Evolutionary conservation across 2,888 invertebrate genomes (phyloP).

Genomic region (Melieria crassipennis): DNA sequence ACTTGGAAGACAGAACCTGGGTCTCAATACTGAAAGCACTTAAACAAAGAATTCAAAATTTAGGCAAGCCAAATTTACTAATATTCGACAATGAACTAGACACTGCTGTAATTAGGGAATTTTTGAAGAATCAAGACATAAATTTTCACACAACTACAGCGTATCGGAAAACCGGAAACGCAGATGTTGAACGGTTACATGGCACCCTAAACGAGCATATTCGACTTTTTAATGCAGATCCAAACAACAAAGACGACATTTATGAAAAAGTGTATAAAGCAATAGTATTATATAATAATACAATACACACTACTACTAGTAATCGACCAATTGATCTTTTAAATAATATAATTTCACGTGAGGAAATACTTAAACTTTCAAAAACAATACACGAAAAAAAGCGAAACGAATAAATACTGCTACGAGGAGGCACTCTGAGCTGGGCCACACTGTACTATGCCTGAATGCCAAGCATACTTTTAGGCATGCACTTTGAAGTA

Average conservation of each 20-base stretch:
- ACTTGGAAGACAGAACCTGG: conserved; percentile 36
- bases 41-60: conserved; percentile 24
- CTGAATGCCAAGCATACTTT: too few relatives aligned
- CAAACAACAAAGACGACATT: conserved; percentile 34
- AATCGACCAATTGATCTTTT: conserved; percentile 22
- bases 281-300: conserved; percentile 32
- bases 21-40: conserved; percentile 35
- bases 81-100: conserved; percentile 42
- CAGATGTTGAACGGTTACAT: conserved; percentile 42
- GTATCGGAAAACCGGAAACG: conserved; percentile 39
- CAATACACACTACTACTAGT: conserved; percentile 21
- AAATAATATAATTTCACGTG: conserved; percentile 29
- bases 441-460: too few relatives aligned
- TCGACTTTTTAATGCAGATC: conserved; percentile 38
- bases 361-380: conserved; percentile 1
- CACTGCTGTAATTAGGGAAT: conserved; percentile 36
- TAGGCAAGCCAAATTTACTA: conserved; percentile 36
- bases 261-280: conserved; percentile 35
- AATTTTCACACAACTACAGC: conserved; percentile 39
- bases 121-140: conserved; percentile 32
- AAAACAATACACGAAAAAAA: too few relatives aligned
- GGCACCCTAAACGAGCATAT: conserved; percentile 44
- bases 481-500: too few relatives aligned
- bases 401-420: conserved; percentile 14
- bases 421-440: not conserved